Base-by-base conservation (phyloP, 2,113 vertebrate genomes). In the Gorsachius goisagi region DNA sequence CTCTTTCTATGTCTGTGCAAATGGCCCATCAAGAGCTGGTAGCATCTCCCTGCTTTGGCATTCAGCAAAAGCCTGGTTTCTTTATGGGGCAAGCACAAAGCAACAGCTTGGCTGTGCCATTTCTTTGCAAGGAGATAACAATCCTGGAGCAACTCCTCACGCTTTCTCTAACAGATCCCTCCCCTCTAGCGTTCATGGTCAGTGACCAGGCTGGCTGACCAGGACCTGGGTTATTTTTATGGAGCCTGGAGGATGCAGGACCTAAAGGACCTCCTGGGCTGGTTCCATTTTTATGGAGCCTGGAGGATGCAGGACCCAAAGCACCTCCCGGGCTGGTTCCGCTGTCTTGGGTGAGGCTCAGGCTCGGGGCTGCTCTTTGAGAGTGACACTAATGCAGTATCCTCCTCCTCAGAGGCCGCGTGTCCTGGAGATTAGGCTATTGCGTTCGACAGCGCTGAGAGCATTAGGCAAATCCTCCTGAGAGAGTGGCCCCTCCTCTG, bases 121-220 rank as follows among this genome's bases (percentile, higher is more conserved):
- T 60, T 53, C 53, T 67, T 20, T 73, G 37, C n/a, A 35, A 39
- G 79, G 64, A 41, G 67, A 7, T 22, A 20, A 55, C 7, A 6
- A 27, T 3, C 67, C 80, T 17, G n/a, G 53, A 60, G 53, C 53
- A 41, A 2, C 59, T 47, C 37, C 44, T 23, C 0, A 0, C 2
- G 0, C 23, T 78, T 62, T 28, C 28, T 2, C 9, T 44, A 33
- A 20, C 0, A 1, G 47, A 30, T 23, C 74, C 67, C 22, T 49
- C 45, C 47, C 30, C 49, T 64, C 49, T 3, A 8, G 56, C 2
- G 2, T 23, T 50, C 1, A 0, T 4, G 27, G 45, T 3, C 32
- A 6, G 35, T 21, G 53, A 17, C n/a, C 1, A 1, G 26, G 13
- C 53, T 49, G 39, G 17, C 67, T 63, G 35, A 37, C 8, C 75